Evolutionary conservation across 2,113 vertebrate species (phyloP), one percentile per base, ranked within the genome.

Genomic region (Spea bombifrons): DNA sequence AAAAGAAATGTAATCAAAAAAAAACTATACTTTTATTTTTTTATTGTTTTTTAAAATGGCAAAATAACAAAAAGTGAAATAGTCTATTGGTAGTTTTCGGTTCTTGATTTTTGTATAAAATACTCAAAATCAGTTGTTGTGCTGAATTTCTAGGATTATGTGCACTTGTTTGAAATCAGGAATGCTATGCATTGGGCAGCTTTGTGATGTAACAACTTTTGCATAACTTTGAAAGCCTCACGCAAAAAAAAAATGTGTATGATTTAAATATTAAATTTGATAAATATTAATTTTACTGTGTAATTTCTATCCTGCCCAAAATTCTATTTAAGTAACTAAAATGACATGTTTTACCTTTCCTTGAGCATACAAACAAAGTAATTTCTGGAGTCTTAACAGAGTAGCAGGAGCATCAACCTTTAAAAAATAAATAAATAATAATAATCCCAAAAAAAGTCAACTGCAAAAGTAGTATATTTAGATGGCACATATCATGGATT

Each of bases 331-430:
- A 49, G 15, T 16, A 48, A 69, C 3, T 47, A 15, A 15, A 16
- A 71, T 13, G 12, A 48, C n/a, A 50, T 13, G 7, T 30, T 46
- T 61, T 73, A 73, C 71, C 71, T 17, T 59, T 30, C 71, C 71
- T 8, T 8, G 0, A 45, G 47, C 61, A 59, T 16, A 73, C 15
- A 45, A 5, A 16, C 71, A 73, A 15, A 73, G 30, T 15, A 73
- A 9, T 0, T 73, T 7, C 46, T 73, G 71, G 55, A 73, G 71
- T 5, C 5, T 17, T 1, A 8, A 4, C 45, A 73, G 53, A 63
- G 45, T 6, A 5, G 15, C 15, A n/a, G 71, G 71, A 2, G 59
- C 15, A 73, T 61, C 55, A 47, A 48, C 15, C 71, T 73, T 8
- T 61, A 30, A 30, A 55, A 48, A 7, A 52, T 52, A 46, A n/a